phyloP scores from a whole-genome alignment of 2,797 vertebrate species.

The Lemur catta region DNA sequence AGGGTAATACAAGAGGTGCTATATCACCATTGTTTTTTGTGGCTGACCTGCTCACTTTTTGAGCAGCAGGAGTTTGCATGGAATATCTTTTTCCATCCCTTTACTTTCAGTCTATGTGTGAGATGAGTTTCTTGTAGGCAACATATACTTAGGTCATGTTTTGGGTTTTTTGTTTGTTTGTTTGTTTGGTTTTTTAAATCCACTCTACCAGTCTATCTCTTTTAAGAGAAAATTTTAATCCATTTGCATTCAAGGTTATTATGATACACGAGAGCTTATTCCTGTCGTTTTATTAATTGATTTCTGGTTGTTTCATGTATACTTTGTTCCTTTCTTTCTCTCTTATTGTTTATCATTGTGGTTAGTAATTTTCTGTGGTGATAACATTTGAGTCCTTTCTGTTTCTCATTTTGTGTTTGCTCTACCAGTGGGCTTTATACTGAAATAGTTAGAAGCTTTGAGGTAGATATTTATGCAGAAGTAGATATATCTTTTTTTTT shows the following conservation, averaged over 20 bases:
- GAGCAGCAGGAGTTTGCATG: neutral
- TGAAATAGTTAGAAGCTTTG: neutral
- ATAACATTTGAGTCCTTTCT: neutral
- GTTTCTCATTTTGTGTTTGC: neutral
- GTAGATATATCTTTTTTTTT: neutral
- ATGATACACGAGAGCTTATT: neutral
- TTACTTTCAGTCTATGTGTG: neutral
- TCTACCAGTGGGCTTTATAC: neutral
- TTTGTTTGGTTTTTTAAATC: neutral
- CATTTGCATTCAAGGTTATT: neutral
- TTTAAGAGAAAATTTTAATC: neutral
- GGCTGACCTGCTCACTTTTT: neutral
- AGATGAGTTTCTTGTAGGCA: neutral
- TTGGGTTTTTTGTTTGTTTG: no score
- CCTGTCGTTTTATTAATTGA: neutral
- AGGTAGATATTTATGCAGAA: neutral
- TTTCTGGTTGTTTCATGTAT: neutral
- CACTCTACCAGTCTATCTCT: neutral
- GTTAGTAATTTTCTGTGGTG: neutral
- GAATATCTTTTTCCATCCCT: neutral
- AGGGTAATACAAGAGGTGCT: no score
- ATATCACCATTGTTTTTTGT: no score
- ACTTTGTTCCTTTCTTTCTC: neutral
- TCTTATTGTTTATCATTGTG: neutral
- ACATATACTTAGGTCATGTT: neutral